Evolutionary conservation across 2,797 vertebrate species (phyloP).

Genomic region (Pipistrellus kuhlii): DNA sequence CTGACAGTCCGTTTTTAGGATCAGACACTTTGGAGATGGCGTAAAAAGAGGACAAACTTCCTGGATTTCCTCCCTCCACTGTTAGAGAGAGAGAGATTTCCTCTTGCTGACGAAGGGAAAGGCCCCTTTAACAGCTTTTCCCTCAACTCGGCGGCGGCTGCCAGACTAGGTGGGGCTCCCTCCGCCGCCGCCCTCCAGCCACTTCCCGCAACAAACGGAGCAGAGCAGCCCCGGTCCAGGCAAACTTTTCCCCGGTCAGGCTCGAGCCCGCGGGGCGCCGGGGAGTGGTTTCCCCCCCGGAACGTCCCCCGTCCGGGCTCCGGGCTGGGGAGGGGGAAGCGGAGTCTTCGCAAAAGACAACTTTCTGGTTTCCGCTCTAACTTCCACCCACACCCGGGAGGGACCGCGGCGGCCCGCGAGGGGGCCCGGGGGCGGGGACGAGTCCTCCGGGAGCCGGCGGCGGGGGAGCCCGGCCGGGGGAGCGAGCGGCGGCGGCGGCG

Average conservation of each 20-base stretch:
- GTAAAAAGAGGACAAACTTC: slow-evolving; percentile 74
- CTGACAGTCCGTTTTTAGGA: slow-evolving; percentile 49
- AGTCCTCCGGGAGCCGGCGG: slow-evolving; percentile 47
- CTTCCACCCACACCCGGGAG: slow-evolving; percentile 75
- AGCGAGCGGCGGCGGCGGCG: background rate
- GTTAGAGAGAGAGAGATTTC: slow-evolving; percentile 71
- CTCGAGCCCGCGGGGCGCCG: slow-evolving; percentile 66
- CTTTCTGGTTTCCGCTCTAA: slow-evolving; percentile 81
- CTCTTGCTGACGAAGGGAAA: slow-evolving; percentile 75
- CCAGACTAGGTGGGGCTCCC: slow-evolving; percentile 87
- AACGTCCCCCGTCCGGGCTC: background rate
- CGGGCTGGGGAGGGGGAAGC: background rate
- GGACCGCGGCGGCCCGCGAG: background rate
- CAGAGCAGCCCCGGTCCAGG: slow-evolving; percentile 44
- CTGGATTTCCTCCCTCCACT: slow-evolving; percentile 62
- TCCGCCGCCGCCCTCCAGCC: slow-evolving; percentile 73
- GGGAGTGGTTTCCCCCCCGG: slow-evolving; percentile 67
- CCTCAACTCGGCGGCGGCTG: slow-evolving; percentile 27
- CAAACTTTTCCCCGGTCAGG: slow-evolving; percentile 79
- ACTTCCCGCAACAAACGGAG: slow-evolving; percentile 80
- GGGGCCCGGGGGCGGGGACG: background rate
- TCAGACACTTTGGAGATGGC: slow-evolving; percentile 46
- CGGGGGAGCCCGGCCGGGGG: background rate
- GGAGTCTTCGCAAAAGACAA: slow-evolving; percentile 59
- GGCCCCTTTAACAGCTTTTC: slow-evolving; percentile 80